Conservation (phyloP, 2,797 vertebrate species). For the Paguma larvata region DNA sequence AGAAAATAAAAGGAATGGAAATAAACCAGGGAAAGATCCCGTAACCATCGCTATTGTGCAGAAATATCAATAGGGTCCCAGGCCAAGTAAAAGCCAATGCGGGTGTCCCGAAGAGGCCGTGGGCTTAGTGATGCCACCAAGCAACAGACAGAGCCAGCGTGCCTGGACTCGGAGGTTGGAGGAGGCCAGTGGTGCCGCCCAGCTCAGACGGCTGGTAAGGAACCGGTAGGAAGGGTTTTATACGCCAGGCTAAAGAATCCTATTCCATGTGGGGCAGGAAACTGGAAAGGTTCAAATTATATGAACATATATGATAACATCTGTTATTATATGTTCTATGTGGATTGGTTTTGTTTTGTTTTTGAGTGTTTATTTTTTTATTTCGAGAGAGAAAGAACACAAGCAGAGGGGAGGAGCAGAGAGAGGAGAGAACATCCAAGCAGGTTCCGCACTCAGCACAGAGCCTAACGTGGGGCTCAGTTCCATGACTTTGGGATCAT, state of each 20-base stretch:
- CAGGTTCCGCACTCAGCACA: too few species aligned
- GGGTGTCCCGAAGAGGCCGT: background rate
- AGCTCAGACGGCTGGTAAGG: background rate
- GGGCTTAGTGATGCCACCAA: background rate
- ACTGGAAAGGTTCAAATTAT: background rate
- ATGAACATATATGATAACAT: too few species aligned
- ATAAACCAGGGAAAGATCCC: background rate
- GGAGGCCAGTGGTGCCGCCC: accelerated
- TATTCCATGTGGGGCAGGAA: background rate
- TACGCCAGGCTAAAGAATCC: background rate
- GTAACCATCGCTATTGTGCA: too few species aligned
- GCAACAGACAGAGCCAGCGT: too few species aligned
- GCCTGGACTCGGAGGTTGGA: background rate
- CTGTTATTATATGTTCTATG: background rate
- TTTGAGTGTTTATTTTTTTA: too few species aligned
- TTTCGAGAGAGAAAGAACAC: too few species aligned
- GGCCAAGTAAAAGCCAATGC: background rate
- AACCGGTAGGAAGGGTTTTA: background rate
- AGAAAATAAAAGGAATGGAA: background rate
- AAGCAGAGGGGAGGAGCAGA: too few species aligned
- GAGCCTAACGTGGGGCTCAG: too few species aligned
- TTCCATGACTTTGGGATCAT: too few species aligned
- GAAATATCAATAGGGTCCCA: background rate
- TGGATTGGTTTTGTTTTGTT: too few species aligned
- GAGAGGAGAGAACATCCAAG: too few species aligned